phyloP scores from a whole-genome alignment of 37 sponge, comb jelly and placozoan genomes.

The Geodia barretti region DNA sequence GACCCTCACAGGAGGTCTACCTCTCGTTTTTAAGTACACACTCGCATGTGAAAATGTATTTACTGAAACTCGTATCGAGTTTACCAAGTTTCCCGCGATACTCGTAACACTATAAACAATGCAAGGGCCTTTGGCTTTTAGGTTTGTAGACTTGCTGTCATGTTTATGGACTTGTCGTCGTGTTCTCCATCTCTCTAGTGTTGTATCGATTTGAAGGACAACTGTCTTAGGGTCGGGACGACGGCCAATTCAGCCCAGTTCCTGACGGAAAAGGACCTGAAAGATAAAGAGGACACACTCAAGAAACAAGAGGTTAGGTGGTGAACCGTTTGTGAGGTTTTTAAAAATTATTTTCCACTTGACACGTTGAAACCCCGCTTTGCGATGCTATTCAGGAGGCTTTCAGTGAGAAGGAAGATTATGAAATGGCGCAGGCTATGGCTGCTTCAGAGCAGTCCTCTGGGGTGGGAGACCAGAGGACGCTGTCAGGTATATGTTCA shows the following conservation, averaged over 20 bases:
- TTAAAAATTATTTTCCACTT: no score
- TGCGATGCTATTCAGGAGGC: neutral
- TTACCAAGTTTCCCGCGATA: no score
- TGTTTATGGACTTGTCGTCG: no score
- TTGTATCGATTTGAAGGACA: conserved; percentile 85
- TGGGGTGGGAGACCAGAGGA: neutral
- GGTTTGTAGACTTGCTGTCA: no score
- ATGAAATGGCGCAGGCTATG: conserved; percentile 45
- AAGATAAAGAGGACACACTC: conserved; percentile 26
- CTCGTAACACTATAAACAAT: no score
- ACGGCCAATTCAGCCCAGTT: conserved; percentile 78
- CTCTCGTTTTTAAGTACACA: no score
- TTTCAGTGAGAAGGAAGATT: conserved; percentile 54
- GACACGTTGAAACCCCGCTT: no score
- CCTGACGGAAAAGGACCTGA: conserved; percentile 80
- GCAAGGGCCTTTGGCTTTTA: no score
- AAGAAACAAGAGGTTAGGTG: conserved; percentile 15
- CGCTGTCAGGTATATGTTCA: neutral
- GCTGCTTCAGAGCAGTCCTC: neutral
- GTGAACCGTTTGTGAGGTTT: no score
- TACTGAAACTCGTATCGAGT: no score
- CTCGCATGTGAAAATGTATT: no score
- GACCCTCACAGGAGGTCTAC: no score
- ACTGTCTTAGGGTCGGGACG: conserved; percentile 79
- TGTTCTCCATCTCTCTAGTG: conserved; percentile 66